Percentiles rank a stretch among this genome's conserved stretches.
phyloP scores from a whole-genome alignment of 2,113 vertebrate genomes.

The Eurystomus gularis region DNA sequence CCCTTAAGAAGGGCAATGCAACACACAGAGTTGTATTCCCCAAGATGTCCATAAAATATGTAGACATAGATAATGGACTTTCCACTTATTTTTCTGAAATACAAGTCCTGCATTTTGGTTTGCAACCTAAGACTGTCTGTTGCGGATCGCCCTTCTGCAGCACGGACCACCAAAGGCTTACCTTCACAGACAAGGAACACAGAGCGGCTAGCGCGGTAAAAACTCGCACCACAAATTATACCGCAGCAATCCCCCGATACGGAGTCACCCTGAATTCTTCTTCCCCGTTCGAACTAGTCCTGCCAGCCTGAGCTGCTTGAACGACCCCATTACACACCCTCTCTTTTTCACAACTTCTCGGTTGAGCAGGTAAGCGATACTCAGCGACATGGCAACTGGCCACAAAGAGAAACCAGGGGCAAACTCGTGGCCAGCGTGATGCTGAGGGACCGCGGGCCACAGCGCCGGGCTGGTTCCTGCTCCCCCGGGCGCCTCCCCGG shows the following conservation, averaged over 20 bases:
- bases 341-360: neutral
- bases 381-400: fast-evolving
- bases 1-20: neutral
- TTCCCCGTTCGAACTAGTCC: neutral
- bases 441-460: neutral
- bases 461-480: neutral
- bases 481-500: neutral
- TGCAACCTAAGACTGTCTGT: neutral
- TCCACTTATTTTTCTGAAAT: neutral
- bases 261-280: fast-evolving
- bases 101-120: neutral
- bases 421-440: neutral
- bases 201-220: fast-evolving
- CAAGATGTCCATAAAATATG: neutral
- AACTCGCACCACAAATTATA: neutral
- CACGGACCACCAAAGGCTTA: neutral
- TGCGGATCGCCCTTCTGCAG: neutral
- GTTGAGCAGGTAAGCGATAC: neutral
- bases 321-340: fast-evolving
- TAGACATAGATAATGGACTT: neutral
- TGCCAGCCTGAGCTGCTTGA: neutral
- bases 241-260: fast-evolving
- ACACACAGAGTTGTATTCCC: fast-evolving
- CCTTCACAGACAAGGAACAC: neutral
- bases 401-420: neutral